These are phyloP conservation scores for Otocyon megalotis DNA, from an alignment of 2,113 vertebrate species.

Conservation along the genomic window DNA sequence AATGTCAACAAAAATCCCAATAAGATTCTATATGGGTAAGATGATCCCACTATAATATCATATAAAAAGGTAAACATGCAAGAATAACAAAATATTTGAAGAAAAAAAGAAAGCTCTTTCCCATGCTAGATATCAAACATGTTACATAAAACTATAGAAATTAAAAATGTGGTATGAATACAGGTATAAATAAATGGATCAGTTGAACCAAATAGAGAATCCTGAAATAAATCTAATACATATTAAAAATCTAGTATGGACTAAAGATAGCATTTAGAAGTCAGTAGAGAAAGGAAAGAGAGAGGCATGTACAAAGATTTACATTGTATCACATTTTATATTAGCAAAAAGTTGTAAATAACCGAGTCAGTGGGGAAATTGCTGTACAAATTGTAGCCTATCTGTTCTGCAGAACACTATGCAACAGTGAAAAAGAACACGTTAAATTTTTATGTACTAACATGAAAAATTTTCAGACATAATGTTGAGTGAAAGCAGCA, in stretches of 20 bases:
- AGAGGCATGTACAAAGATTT: not conserved
- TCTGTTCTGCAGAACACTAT: not conserved
- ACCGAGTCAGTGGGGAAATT: not conserved
- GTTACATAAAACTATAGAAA: not conserved
- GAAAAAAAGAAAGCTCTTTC: not conserved
- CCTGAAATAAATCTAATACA: not conserved
- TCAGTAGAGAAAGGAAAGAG: not conserved
- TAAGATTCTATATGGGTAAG: not conserved
- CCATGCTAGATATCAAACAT: not conserved
- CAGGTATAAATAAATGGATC: not conserved
- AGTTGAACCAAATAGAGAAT: not conserved
- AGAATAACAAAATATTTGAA: not conserved
- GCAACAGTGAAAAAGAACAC: not conserved
- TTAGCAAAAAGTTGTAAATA: not conserved
- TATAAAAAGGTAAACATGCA: conserved; percentile 21
- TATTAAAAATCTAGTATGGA: not conserved
- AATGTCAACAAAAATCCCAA: not conserved
- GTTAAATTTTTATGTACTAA: not conserved
- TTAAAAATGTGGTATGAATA: not conserved
- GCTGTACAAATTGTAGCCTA: not conserved
- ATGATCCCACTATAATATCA: not conserved
- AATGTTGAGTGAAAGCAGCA: conserved; percentile 5
- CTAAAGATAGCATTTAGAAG: conserved; percentile 14
- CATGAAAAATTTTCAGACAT: not conserved
- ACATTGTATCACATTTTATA: not conserved